phyloP scores from a whole-genome alignment of 2,797 vertebrate genomes.

The Apodemus agrarius region DNA sequence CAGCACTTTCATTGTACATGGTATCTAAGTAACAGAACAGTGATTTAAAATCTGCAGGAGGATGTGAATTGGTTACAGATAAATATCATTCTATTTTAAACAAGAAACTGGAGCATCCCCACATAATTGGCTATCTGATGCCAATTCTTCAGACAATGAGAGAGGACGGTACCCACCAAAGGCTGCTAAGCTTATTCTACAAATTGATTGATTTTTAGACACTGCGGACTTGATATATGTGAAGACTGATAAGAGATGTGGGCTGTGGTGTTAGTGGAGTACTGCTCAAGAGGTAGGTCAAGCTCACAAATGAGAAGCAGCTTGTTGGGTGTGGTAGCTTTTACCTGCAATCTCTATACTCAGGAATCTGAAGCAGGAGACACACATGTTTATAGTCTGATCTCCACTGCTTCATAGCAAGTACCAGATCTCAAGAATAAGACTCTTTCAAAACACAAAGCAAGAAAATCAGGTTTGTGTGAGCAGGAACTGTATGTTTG shows the following conservation, averaged over 20 bases:
- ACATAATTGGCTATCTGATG: not conserved
- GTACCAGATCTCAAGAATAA: not conserved
- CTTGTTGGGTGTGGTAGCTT: not conserved
- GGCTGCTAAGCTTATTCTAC: not conserved
- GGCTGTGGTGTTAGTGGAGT: not conserved
- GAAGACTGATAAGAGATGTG: not conserved
- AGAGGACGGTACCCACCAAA: not conserved
- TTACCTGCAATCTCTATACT: not conserved
- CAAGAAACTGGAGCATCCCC: not conserved
- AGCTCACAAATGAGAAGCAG: not conserved
- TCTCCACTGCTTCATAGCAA: not conserved
- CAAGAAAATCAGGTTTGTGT: not conserved
- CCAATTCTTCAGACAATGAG: not conserved
- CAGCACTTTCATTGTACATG: not conserved
- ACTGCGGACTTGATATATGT: not conserved
- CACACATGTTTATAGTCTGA: not conserved
- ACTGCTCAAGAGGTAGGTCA: not conserved
- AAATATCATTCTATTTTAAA: not conserved
- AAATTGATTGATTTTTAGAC: not conserved
- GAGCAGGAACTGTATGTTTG: not conserved
- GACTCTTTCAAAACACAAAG: not conserved
- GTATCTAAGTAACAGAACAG: not conserved
- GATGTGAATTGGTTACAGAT: not conserved
- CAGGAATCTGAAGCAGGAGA: not conserved
- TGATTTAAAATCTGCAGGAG: not conserved